phyloP scores from a whole-genome alignment of 2,113 vertebrate species.

The Pica pica region DNA sequence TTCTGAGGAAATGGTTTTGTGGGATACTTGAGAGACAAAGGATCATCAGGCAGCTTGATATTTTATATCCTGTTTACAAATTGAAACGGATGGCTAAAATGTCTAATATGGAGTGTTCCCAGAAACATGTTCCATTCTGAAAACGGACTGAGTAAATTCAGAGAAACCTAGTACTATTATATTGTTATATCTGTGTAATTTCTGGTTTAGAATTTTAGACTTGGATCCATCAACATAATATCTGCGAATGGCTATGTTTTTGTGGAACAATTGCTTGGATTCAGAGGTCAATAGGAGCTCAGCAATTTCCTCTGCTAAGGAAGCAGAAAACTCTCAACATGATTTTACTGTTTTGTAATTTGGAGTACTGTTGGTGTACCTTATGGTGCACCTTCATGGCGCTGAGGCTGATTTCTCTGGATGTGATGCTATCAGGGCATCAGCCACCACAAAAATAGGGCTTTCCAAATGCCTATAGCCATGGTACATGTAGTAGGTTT shows the following conservation, averaged over 20 bases:
- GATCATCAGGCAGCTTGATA: slow-evolving; percentile 3
- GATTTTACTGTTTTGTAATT: background rate
- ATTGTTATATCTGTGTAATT: background rate
- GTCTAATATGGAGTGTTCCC: background rate
- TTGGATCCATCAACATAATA: background rate
- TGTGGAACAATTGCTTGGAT: background rate
- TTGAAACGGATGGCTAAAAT: background rate
- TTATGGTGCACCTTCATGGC: background rate
- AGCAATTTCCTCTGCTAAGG: background rate
- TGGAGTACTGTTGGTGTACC: background rate
- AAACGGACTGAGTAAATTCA: background rate
- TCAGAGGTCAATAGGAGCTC: background rate
- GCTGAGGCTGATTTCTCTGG: background rate
- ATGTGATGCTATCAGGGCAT: background rate
- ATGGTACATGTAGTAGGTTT: background rate
- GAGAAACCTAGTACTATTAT: background rate
- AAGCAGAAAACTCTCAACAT: background rate
- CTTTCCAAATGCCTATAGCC: background rate
- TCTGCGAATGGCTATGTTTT: background rate
- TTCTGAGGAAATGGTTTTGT: background rate
- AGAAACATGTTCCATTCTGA: background rate
- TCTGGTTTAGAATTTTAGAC: background rate
- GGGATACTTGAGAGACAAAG: slow-evolving; percentile 12
- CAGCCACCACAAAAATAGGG: background rate
- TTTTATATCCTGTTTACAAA: slow-evolving; percentile 15